Percentiles rank a stretch among this genome's conserved stretches.
Evolutionary conservation across 2,888 invertebrate species (phyloP).

Genomic region (Entomobrya proxima): DNA sequence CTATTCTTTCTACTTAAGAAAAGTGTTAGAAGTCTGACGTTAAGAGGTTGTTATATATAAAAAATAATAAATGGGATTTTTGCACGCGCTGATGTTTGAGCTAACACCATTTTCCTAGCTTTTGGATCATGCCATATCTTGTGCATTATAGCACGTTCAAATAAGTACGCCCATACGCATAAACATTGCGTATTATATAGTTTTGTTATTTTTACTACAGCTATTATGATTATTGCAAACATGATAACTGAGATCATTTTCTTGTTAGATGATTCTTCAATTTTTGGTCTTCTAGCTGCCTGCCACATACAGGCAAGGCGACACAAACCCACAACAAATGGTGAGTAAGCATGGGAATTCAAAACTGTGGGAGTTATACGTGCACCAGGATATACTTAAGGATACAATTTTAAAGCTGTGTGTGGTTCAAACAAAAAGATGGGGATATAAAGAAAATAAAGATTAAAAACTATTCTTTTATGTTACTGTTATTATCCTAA

Average conservation of each 20-base stretch:
- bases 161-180: neutral
- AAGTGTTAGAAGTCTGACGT: conserved; percentile 65
- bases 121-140: neutral
- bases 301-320: neutral
- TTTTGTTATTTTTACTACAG: neutral
- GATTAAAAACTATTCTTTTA: neutral
- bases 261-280: conserved; percentile 29
- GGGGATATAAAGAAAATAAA: neutral
- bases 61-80: conserved; percentile 56
- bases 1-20: conserved; percentile 38
- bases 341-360: neutral
- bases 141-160: neutral
- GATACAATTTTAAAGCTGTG: neutral
- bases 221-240: conserved; percentile 19
- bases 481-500: neutral
- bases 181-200: neutral
- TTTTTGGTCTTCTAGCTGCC: neutral
- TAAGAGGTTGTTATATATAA: conserved; percentile 61
- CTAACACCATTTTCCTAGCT: neutral
- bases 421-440: neutral
- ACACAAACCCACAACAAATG: neutral
- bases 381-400: no score
- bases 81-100: conserved; percentile 42
- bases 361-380: no score
- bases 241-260: conserved; percentile 26